These are phyloP conservation scores for Nomada ruficornis DNA, from an alignment of 2,888 invertebrate species.

Conservation along the genomic window DNA sequence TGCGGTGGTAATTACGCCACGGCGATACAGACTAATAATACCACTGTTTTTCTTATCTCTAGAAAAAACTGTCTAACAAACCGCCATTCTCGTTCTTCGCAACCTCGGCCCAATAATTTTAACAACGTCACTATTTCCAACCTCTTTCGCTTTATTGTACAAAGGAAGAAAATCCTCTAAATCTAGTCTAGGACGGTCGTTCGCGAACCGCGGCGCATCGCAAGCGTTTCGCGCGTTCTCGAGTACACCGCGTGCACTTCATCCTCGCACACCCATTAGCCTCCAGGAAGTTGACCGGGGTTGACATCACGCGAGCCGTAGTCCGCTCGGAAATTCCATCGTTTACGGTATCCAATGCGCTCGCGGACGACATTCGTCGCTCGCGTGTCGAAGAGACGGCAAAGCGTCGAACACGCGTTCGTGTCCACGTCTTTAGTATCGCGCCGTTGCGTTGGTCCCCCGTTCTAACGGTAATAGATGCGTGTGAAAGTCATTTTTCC, in stretches of 20 bases:
- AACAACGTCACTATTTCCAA: neutral
- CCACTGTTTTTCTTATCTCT: too few species aligned
- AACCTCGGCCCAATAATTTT: neutral
- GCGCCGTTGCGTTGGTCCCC: neutral
- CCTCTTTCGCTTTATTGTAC: neutral
- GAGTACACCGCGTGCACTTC: neutral
- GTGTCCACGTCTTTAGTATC: neutral
- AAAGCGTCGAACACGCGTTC: conserved; percentile 12
- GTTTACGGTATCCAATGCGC: conserved; percentile 8
- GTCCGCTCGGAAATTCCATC: conserved; percentile 9
- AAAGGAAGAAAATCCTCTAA: neutral
- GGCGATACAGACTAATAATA: too few species aligned
- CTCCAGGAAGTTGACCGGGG: conserved; percentile 35
- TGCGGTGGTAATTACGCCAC: too few species aligned
- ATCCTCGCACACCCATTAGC: neutral
- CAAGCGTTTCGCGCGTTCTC: conserved; percentile 1
- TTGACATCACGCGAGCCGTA: conserved; percentile 42
- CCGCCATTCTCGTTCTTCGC: neutral
- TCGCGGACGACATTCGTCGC: neutral
- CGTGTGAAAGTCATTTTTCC: conserved; percentile 56
- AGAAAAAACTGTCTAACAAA: neutral
- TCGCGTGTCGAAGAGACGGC: conserved; percentile 28
- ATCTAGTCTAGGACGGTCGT: neutral
- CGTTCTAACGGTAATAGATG: conserved; percentile 39
- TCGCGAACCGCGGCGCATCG: neutral